These are phyloP conservation scores for Amblyteles armatorius DNA, from an alignment of 2,888 invertebrate species.

Conservation along the genomic window DNA sequence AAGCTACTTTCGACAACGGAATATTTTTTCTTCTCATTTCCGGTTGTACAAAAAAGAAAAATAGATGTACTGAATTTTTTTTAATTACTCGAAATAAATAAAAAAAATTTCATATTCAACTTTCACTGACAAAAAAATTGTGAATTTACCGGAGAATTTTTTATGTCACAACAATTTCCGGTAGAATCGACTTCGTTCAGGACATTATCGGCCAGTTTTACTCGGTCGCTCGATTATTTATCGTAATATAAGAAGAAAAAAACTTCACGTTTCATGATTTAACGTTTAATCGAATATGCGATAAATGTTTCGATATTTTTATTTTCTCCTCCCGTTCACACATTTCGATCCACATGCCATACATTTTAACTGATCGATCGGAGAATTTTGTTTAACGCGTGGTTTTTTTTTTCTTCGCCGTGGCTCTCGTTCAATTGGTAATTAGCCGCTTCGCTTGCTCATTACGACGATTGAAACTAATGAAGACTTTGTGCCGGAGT, in stretches of 20 bases:
- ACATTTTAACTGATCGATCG: background rate
- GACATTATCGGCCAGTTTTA: too few species aligned
- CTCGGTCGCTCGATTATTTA: too few species aligned
- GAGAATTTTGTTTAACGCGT: background rate
- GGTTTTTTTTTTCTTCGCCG: background rate
- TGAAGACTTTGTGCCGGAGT: background rate
- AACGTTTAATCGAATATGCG: too few species aligned
- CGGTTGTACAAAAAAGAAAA: background rate
- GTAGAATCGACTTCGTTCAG: too few species aligned
- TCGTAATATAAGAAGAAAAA: too few species aligned
- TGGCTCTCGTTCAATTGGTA: background rate
- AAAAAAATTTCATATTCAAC: background rate
- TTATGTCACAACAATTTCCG: too few species aligned
- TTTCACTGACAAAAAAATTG: background rate
- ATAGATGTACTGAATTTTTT: background rate
- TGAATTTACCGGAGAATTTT: too few species aligned
- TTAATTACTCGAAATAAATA: background rate
- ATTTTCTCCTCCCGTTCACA: background rate
- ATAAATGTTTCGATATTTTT: too few species aligned
- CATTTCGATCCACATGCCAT: background rate
- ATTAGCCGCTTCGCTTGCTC: constrained; percentile 8
- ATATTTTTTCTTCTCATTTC: constrained; percentile 2
- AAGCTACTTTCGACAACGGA: constrained; percentile 1
- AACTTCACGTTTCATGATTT: too few species aligned
- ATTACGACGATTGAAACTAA: constrained; percentile 21